phyloP scores from a whole-genome alignment of 2,113 vertebrate genomes.

The Synodontis membranacea region DNA sequence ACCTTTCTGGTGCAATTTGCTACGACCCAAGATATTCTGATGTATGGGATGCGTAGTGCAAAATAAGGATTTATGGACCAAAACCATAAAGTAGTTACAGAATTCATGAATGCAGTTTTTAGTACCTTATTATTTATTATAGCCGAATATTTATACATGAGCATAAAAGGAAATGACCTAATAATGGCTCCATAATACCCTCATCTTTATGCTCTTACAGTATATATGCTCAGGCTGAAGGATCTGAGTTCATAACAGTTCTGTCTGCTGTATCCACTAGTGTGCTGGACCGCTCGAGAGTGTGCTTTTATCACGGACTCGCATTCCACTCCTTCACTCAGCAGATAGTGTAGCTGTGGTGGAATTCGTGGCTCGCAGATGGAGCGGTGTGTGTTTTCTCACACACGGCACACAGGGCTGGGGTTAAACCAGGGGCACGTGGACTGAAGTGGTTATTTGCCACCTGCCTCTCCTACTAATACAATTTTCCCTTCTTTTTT shows the following conservation, averaged over 20 bases:
- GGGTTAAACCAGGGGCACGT: slow-evolving; percentile 6
- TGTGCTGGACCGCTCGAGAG: neutral
- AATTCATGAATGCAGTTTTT: neutral
- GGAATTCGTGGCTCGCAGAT: slow-evolving; percentile 51
- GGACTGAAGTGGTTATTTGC: slow-evolving; percentile 1
- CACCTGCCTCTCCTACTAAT: slow-evolving; percentile 40
- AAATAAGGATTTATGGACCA: no score
- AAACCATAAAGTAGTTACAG: neutral
- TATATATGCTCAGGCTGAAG: neutral
- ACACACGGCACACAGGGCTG: slow-evolving; percentile 5
- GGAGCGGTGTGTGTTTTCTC: slow-evolving; percentile 37
- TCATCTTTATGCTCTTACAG: neutral
- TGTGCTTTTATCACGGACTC: slow-evolving; percentile 26
- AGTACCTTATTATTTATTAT: neutral
- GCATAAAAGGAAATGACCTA: neutral
- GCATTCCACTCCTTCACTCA: slow-evolving; percentile 41
- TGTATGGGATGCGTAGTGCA: no score
- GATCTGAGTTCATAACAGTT: neutral
- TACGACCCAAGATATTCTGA: no score
- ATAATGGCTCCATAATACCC: neutral
- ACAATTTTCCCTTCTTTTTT: neutral
- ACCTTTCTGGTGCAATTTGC: no score
- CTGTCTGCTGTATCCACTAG: neutral
- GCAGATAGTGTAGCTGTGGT: slow-evolving; percentile 46
- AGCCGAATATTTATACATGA: neutral